Base-by-base conservation (phyloP, 2,113 vertebrate species). In the Todiramphus saurophagus region DNA sequence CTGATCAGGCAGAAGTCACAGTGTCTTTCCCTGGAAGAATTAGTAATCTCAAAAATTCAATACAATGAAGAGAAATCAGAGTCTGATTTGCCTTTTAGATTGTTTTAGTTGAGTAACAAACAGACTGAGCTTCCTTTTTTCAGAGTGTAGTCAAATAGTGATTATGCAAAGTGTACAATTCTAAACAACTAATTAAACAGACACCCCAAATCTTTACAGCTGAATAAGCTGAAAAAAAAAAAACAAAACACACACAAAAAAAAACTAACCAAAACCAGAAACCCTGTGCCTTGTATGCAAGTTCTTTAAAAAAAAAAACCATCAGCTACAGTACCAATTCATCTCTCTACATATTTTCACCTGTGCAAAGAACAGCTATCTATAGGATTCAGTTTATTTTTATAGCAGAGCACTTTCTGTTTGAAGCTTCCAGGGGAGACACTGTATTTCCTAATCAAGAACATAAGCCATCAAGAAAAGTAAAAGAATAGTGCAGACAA, bases 111-210 rank as follows among this genome's bases (percentile, higher is more conserved):
- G 93, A 96, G 83, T 93, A 93, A 93, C 17, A 0, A 91, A 75
- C 41, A 91, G 63, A 30, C 11, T 63, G 50, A 92, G 87, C 74
- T 94, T 96, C 92, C 87, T 79, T 62, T 96, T 94, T 95, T 51
- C 58, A 31, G 55, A 87, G 39, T 30, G 16, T 50, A 96, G 77
- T 96, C 95, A 96, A 92, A 96, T 92, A 89, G 62, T 14, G 63
- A 92, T 93, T 80, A 89, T 95, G 89, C 87, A 96, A 97, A 96
- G 37, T 31, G 9, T 73, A 87, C 89, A 87, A 79, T 92, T 95
- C 89, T 96, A 93, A 96, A 92, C 85, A 94, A 48, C 48, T 76
- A 94, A 96, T 94, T 94, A 94, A 96, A 72, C 86, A 94, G 72
- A 83, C 94, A 91, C 31, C 58, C 59, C 75, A 63, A 76, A 70